These are phyloP conservation scores for Limnothrissa miodon DNA, from an alignment of 2,113 vertebrate genomes.

Conservation along the genomic window DNA sequence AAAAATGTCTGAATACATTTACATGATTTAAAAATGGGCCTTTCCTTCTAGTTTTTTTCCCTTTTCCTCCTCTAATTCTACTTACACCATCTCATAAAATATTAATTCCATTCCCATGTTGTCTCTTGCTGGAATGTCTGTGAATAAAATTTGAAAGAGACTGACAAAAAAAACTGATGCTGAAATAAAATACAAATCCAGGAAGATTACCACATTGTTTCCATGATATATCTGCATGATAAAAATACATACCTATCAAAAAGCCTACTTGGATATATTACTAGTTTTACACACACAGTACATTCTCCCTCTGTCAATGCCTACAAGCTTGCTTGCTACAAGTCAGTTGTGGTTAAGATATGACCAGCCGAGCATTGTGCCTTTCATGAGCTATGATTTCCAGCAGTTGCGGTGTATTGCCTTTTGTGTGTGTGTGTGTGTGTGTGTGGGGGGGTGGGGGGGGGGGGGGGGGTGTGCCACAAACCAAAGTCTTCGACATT, in stretches of 20 bases:
- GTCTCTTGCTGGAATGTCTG: constrained; percentile 45
- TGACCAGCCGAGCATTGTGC: not conserved
- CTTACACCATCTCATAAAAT: constrained; percentile 63
- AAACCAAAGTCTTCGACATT: not conserved
- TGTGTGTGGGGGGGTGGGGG: no score
- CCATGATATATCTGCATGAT: not conserved
- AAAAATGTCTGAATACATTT: constrained; percentile 54
- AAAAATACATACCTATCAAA: not conserved
- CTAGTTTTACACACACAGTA: not conserved
- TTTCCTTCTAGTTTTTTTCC: constrained; percentile 51
- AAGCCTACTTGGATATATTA: not conserved
- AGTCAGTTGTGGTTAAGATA: not conserved
- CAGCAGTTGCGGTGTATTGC: not conserved
- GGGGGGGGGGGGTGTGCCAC: not conserved
- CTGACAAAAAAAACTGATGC: constrained; percentile 33
- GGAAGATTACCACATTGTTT: not conserved
- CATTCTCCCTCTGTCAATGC: not conserved
- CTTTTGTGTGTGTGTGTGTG: not conserved
- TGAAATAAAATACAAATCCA: not conserved
- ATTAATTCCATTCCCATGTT: constrained; percentile 55
- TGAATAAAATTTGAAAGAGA: constrained; percentile 36
- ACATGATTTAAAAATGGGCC: constrained; percentile 60
- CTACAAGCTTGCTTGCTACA: not conserved
- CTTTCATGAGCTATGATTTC: not conserved
- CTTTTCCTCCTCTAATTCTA: constrained; percentile 60